Evolutionary conservation across 2,888 invertebrate species (phyloP).

Genomic region (Drosophila picticornis): DNA sequence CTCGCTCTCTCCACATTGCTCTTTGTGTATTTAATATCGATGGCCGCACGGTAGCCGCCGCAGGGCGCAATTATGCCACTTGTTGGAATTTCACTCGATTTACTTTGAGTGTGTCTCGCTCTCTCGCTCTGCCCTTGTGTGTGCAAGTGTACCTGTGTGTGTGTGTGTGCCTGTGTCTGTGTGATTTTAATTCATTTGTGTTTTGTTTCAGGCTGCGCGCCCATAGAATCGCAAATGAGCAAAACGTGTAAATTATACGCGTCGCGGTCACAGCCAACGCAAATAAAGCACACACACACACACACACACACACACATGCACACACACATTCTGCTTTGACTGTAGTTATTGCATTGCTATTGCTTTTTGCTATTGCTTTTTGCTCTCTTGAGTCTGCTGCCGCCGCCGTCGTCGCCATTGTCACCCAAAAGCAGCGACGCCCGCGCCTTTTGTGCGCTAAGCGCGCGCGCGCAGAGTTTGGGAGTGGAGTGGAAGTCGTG

Average conservation of each 20-base stretch:
- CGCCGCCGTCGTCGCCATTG: slow-evolving; percentile 46
- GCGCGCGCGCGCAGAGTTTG: slow-evolving; percentile 17
- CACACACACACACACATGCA: slow-evolving; percentile 6
- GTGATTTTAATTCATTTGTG: slow-evolving; percentile 74
- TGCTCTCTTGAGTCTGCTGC: slow-evolving; percentile 45
- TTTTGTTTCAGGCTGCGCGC: slow-evolving; percentile 71
- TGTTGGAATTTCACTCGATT: slow-evolving; percentile 80
- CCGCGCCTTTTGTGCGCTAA: slow-evolving; percentile 56
- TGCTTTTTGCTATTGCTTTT: slow-evolving; percentile 10
- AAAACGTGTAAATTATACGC: slow-evolving; percentile 82
- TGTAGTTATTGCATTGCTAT: slow-evolving; percentile 14
- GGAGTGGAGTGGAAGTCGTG: slow-evolving; percentile 31
- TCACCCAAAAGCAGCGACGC: slow-evolving; percentile 63
- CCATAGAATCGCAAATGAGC: slow-evolving; percentile 81
- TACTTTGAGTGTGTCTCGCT: slow-evolving; percentile 23
- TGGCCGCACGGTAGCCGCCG: slow-evolving; percentile 78
- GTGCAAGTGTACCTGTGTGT: no score
- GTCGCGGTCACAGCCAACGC: slow-evolving; percentile 80
- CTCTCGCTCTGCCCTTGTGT: slow-evolving; percentile 8
- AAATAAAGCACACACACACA: slow-evolving; percentile 60
- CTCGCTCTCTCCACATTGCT: not conserved
- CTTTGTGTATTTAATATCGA: slow-evolving; percentile 44
- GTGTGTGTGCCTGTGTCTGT: not conserved
- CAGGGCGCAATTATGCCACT: slow-evolving; percentile 82
- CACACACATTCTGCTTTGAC: slow-evolving; percentile 28